These are phyloP conservation scores for Chamaetylas fuelleborni DNA, from an alignment of 2,113 vertebrate genomes.

Conservation along the genomic window DNA sequence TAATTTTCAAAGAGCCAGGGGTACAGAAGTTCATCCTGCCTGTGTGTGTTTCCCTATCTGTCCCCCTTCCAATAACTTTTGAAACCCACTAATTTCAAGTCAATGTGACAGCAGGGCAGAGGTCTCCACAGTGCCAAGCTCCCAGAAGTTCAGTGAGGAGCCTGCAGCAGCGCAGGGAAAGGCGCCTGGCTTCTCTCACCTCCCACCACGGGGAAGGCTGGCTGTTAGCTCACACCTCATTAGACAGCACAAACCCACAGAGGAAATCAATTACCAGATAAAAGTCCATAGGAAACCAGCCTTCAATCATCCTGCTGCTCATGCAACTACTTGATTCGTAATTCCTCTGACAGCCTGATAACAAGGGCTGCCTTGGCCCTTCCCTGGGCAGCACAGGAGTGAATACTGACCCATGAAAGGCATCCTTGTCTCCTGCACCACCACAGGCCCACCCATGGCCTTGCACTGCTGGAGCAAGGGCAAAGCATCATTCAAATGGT, in stretches of 20 bases:
- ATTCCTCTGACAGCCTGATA: conserved; percentile 38
- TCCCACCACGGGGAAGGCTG: conserved; percentile 41
- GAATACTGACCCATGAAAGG: neutral
- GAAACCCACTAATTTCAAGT: conserved; percentile 33
- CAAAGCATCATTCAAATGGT: neutral
- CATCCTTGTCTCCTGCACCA: neutral
- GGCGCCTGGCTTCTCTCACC: conserved; percentile 46
- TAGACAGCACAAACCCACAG: conserved; percentile 62
- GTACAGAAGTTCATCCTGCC: conserved; percentile 25
- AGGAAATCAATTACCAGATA: conserved; percentile 64
- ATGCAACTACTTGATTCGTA: neutral
- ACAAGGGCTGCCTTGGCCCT: neutral
- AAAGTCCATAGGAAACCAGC: conserved; percentile 52
- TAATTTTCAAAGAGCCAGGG: conserved; percentile 11
- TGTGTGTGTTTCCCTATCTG: neutral
- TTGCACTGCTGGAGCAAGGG: neutral
- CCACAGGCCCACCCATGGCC: neutral
- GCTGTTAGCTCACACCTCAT: conserved; percentile 59
- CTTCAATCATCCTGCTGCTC: conserved; percentile 55
- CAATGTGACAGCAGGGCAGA: conserved; percentile 53
- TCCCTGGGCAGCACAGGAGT: neutral
- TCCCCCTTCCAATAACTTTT: neutral
- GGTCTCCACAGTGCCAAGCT: conserved; percentile 9
- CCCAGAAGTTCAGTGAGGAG: neutral
- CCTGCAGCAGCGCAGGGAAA: neutral